Evolutionary conservation across 2,797 vertebrate genomes (phyloP).

Genomic region (Gambelia wislizenii): DNA sequence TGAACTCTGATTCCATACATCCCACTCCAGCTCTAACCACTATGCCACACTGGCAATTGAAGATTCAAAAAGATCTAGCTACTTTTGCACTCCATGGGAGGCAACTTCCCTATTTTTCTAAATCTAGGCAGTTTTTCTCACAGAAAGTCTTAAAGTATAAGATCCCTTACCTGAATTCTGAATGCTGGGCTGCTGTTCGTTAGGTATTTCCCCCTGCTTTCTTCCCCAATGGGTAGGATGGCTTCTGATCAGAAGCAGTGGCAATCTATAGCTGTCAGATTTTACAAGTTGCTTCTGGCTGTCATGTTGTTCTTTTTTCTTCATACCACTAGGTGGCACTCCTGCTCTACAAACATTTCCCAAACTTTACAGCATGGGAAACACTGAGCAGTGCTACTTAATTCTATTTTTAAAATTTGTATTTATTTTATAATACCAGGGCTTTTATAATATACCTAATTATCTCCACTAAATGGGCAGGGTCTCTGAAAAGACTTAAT

Average conservation of each 20-base stretch:
- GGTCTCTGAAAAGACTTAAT: slow-evolving; percentile 73
- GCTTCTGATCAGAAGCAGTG: background rate
- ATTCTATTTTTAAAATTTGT: slow-evolving; percentile 51
- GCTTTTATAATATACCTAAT: slow-evolving; percentile 73
- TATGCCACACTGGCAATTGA: no score
- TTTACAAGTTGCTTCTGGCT: background rate
- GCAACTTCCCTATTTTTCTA: background rate
- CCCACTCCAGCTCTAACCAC: no score
- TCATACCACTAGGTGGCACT: slow-evolving; percentile 72
- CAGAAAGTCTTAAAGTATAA: background rate
- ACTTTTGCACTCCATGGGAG: background rate
- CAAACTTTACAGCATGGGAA: slow-evolving; percentile 22
- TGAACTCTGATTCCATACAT: no score
- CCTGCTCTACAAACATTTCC: slow-evolving; percentile 58
- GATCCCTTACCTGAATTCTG: background rate
- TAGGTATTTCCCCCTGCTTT: no score
- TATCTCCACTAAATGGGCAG: slow-evolving; percentile 74
- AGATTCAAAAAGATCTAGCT: background rate
- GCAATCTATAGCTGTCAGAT: background rate
- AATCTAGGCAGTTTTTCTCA: background rate
- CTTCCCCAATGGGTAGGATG: background rate
- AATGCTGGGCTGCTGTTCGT: background rate
- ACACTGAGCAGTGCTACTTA: slow-evolving; percentile 49
- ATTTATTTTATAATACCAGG: slow-evolving; percentile 71
- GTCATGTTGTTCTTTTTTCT: slow-evolving; percentile 32